phyloP scores from a whole-genome alignment of 1,140 invertebrate genomes.

The Drosophila parvula region DNA sequence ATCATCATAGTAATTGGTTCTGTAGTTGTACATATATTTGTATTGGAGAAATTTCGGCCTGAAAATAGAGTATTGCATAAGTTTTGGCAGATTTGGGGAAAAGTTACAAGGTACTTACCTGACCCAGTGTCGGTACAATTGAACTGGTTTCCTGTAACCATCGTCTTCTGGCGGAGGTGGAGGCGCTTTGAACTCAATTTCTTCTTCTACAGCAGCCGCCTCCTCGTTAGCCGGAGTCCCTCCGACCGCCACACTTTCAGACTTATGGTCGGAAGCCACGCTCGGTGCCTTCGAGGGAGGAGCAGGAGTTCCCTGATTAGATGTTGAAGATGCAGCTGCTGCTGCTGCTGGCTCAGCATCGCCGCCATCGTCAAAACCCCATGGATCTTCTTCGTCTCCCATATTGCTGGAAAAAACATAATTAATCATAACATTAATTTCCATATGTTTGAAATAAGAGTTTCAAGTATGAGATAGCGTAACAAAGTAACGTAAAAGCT shows the following conservation, averaged over 20 bases:
- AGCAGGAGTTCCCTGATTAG: slow-evolving; percentile 27
- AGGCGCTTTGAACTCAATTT: slow-evolving; percentile 78
- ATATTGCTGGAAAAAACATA: slow-evolving; percentile 53
- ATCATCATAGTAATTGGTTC: slow-evolving; percentile 93
- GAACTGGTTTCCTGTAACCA: slow-evolving; percentile 85
- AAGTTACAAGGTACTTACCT: slow-evolving; percentile 84
- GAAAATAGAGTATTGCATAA: slow-evolving; percentile 45
- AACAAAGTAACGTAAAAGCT: background rate
- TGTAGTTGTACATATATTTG: slow-evolving; percentile 92
- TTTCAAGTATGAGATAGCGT: background rate
- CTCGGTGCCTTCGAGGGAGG: slow-evolving; percentile 37
- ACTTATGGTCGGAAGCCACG: slow-evolving; percentile 53
- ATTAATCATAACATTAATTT: background rate
- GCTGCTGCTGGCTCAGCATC: slow-evolving; percentile 31
- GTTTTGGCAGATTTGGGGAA: background rate
- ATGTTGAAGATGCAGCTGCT: slow-evolving; percentile 22
- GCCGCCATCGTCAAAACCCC: slow-evolving; percentile 75
- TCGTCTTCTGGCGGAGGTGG: slow-evolving; percentile 86
- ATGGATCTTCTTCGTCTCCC: slow-evolving; percentile 84
- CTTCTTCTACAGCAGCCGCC: slow-evolving; percentile 62
- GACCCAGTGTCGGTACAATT: slow-evolving; percentile 90
- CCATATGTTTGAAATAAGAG: background rate
- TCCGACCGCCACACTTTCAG: slow-evolving; percentile 70
- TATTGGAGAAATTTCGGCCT: slow-evolving; percentile 92
- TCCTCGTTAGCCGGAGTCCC: slow-evolving; percentile 65